These are phyloP conservation scores for Tetranychus urticae DNA, from an alignment of 1,140 invertebrate species.

Conservation along the genomic window DNA sequence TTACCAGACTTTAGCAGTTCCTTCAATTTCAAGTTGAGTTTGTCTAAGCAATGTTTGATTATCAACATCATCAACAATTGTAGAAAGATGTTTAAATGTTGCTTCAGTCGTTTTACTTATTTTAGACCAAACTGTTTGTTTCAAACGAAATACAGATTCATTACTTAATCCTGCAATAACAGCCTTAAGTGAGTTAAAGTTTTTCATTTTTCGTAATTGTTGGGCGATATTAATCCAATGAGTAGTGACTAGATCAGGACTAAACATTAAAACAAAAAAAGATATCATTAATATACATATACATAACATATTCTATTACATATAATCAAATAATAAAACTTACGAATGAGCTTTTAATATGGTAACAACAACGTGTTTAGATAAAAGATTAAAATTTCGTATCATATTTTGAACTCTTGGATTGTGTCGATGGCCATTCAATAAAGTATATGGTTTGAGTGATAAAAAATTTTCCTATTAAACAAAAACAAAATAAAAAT, in stretches of 20 bases:
- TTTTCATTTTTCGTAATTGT: slow-evolving; percentile 9
- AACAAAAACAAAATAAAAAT: not conserved
- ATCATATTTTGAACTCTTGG: slow-evolving; percentile 7
- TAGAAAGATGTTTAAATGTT: slow-evolving; percentile 6
- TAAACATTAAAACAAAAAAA: not conserved
- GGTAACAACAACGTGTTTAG: slow-evolving; percentile 9
- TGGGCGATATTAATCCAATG: slow-evolving; percentile 11
- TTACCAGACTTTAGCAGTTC: slow-evolving; percentile 12
- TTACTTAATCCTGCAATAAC: slow-evolving; percentile 11
- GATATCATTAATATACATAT: not conserved
- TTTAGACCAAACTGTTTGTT: slow-evolving; percentile 9
- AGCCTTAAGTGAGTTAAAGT: slow-evolving; percentile 11
- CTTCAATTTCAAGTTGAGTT: slow-evolving; percentile 11
- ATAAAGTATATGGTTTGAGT: slow-evolving; percentile 8
- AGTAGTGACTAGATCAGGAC: slow-evolving; percentile 5
- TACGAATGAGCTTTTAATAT: slow-evolving; percentile 8
- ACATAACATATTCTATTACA: not conserved
- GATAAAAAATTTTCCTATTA: slow-evolving; percentile 9
- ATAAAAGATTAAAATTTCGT: slow-evolving; percentile 10
- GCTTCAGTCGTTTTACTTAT: not conserved
- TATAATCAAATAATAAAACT: not conserved
- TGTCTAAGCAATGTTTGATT: slow-evolving; percentile 10
- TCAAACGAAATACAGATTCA: slow-evolving; percentile 11
- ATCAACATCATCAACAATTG: slow-evolving; percentile 12
- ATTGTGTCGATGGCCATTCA: slow-evolving; percentile 2